A percentile compares a stretch with the other conserved stretches of the same genome.
Conservation (phyloP, 1,140 invertebrate genomes). For the Cylas formicarius region DNA sequence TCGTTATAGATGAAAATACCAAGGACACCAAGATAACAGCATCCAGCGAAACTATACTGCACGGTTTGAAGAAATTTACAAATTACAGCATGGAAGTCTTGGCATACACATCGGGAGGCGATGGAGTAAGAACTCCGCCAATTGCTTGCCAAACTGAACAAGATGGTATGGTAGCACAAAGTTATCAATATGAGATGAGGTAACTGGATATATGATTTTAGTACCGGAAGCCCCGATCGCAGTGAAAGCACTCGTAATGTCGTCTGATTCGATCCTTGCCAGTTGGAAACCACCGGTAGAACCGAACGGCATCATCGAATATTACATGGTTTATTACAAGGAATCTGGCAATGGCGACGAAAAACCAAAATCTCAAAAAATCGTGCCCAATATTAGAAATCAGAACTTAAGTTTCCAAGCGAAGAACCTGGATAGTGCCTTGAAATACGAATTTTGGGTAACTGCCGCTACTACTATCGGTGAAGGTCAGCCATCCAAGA, state of each 20-base stretch:
- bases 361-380: constrained; percentile 46
- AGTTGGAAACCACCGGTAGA: constrained; percentile 88
- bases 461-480: constrained; percentile 89
- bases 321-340: constrained; percentile 89
- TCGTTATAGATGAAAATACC: constrained; percentile 71
- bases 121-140: constrained; percentile 82
- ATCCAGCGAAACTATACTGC: constrained; percentile 85
- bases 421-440: constrained; percentile 69
- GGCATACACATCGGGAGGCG: constrained; percentile 91
- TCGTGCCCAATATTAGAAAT: constrained; percentile 37
- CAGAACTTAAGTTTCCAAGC: constrained; percentile 69
- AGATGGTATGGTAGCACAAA: constrained; percentile 61
- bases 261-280: constrained; percentile 81
- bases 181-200: too few relatives aligned
- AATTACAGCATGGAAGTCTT: constrained; percentile 96
- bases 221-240: constrained; percentile 87
- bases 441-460: constrained; percentile 89
- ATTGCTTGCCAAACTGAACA: constrained; percentile 93
- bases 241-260: constrained; percentile 89
- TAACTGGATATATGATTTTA: constrained; percentile 43
- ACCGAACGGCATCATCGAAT: constrained; percentile 86
- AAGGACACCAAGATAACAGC: constrained; percentile 87
- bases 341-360: constrained; percentile 50
- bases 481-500: constrained; percentile 82
- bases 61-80: constrained; percentile 89